Evolutionary conservation across 2,797 vertebrate genomes (phyloP).

Genomic region (Sparus aurata): DNA sequence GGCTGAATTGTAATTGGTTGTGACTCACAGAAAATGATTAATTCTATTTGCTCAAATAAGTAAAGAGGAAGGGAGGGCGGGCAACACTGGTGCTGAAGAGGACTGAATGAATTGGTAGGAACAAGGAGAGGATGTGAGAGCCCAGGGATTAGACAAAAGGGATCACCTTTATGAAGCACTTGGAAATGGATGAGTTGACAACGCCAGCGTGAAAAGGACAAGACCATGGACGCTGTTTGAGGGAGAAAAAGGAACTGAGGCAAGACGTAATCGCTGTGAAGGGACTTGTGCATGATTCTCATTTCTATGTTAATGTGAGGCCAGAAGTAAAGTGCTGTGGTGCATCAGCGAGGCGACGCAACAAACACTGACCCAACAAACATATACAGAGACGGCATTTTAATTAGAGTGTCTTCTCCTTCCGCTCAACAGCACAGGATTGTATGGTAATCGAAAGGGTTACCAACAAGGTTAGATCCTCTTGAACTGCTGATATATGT

Average conservation of each 20-base stretch:
- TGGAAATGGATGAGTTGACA: constrained; percentile 35
- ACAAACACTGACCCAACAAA: constrained; percentile 36
- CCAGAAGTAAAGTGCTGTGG: constrained; percentile 58
- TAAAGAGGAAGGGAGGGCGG: constrained; percentile 1
- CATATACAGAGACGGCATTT: constrained; percentile 24
- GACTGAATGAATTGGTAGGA: constrained; percentile 44
- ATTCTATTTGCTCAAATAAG: constrained; percentile 36
- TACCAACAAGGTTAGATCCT: constrained; percentile 2
- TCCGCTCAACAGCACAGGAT: not conserved
- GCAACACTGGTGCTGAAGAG: constrained; percentile 39
- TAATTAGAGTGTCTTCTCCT: constrained; percentile 24
- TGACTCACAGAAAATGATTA: constrained; percentile 29
- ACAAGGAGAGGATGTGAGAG: constrained; percentile 19
- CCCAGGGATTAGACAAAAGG: constrained; percentile 48
- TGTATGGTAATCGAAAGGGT: not conserved
- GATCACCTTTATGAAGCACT: constrained; percentile 53
- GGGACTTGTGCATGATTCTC: constrained; percentile 85
- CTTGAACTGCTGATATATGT: constrained; percentile 12
- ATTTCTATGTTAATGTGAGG: constrained; percentile 86
- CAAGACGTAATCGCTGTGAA: constrained; percentile 57
- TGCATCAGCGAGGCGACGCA: constrained; percentile 41
- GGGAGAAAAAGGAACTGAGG: constrained; percentile 8
- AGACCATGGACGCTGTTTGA: not conserved
- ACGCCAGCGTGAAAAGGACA: constrained; percentile 18
- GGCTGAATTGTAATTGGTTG: constrained; percentile 12